Base-by-base conservation (phyloP, 2,113 vertebrate genomes). In the Ascaphus truei region DNA sequence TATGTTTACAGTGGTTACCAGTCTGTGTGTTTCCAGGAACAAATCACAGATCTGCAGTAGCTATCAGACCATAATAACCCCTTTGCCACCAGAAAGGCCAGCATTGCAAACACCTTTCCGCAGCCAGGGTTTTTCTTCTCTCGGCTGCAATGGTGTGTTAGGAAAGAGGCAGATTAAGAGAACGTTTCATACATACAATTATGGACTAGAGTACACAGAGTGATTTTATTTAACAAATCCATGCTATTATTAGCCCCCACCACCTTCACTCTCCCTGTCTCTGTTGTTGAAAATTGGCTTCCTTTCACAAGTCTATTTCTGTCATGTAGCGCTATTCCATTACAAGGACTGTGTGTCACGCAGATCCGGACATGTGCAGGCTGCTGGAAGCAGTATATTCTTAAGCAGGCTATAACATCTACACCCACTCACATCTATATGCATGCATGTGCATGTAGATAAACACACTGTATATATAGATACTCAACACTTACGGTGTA, bases 141-240 rank as follows among this genome's bases (percentile, higher is more conserved):
- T n/a, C n/a, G n/a, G n/a, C n/a, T n/a, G n/a, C n/a, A n/a, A n/a
- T n/a, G n/a, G n/a, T 52, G 2, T 52, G 5, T 16, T 13, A 18
- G 22, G 25, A 25, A 43, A 3, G 53, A 6, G 16, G 20, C 30
- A 51, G 18, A 34, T 26, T 52, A 39, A 43, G 18, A 27, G 29
- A 48, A 68, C 13, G 43, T 43, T 45, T 67, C 18, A 23, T 23
- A 26, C 27, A 31, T 45, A 29, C 34, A 43, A 33, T 67, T 56
- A 55, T 56, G 20, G 23, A 53, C 48, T 37, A 11, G 31, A 25
- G 27, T n/a, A 57, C 12, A 51, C 6, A 1, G 3, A 51, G 33
- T 53, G 39, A 31, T 58, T 68, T 68, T 34, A 18, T 47, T 67
- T 47, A 68, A 68, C 52, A 47, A 68, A 57, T n/a, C 13, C 26